Evolutionary conservation across 2,113 vertebrate species (phyloP).

Genomic region (Chionomys nivalis): DNA sequence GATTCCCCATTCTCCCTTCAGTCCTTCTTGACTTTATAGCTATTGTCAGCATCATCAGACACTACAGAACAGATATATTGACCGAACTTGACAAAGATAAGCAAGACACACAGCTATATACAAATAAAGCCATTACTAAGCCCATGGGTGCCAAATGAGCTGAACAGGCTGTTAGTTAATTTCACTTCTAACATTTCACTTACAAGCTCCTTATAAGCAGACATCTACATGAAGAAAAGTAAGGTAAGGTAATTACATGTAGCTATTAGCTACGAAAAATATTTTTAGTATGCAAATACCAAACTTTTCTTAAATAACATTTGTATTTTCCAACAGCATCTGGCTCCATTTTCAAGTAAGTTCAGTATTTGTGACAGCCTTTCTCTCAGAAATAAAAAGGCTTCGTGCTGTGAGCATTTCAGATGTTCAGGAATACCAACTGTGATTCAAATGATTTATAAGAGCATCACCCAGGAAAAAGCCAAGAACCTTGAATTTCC

Average conservation of each 20-base stretch:
- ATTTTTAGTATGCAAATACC: constrained; percentile 62
- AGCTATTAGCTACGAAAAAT: constrained; percentile 60
- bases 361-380: constrained; percentile 67
- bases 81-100: constrained; percentile 83
- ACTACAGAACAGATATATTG: constrained; percentile 78
- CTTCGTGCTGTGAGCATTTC: constrained; percentile 64
- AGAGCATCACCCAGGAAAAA: constrained; percentile 72
- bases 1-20: constrained; percentile 21
- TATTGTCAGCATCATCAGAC: constrained; percentile 71
- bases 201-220: constrained; percentile 80
- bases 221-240: constrained; percentile 64
- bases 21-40: constrained; percentile 33
- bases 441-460: constrained; percentile 77
- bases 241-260: constrained; percentile 72
- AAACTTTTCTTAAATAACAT: constrained; percentile 68
- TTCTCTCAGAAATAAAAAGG: constrained; percentile 71
- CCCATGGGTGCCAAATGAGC: constrained; percentile 81
- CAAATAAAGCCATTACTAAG: constrained; percentile 84
- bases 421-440: constrained; percentile 75
- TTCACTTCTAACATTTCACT: constrained; percentile 83
- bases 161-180: constrained; percentile 86
- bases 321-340: constrained; percentile 75
- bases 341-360: constrained; percentile 73
- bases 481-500: constrained; percentile 34
- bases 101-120: constrained; percentile 79